These are phyloP conservation scores for Amphilophus citrinellus DNA, from an alignment of 2,113 vertebrate genomes.

Conservation along the genomic window DNA sequence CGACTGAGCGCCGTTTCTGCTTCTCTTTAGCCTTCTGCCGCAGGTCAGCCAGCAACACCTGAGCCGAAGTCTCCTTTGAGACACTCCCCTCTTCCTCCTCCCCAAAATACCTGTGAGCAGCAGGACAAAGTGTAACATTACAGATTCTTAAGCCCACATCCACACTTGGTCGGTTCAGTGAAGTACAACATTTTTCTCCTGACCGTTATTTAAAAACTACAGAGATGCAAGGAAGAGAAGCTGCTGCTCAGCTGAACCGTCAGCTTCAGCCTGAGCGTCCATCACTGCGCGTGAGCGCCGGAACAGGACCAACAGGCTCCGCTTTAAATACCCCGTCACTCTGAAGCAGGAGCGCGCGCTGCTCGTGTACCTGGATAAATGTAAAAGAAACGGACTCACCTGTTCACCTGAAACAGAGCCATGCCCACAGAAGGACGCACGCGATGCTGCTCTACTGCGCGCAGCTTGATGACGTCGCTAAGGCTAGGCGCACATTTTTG, in stretches of 20 bases:
- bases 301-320: no score
- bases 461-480: slow-evolving; percentile 38
- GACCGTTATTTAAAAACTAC: background rate
- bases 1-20: slow-evolving; percentile 68
- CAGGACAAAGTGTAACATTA: background rate
- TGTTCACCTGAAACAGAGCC: slow-evolving; percentile 72
- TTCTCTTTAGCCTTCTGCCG: slow-evolving; percentile 84
- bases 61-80: slow-evolving; percentile 73
- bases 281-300: no score
- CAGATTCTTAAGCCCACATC: background rate
- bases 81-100: slow-evolving; percentile 75
- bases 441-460: background rate
- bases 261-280: no score
- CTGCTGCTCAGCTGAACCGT: background rate
- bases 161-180: background rate
- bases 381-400: slow-evolving; percentile 27
- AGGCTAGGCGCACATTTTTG: background rate
- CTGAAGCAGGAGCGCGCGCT: no score
- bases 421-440: background rate
- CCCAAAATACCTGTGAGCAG: slow-evolving; percentile 81
- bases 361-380: no score
- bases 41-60: slow-evolving; percentile 84
- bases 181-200: background rate
- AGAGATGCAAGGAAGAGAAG: background rate
- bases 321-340: no score